phyloP scores from a whole-genome alignment of 2,888 invertebrate genomes.

The Acleris cristana region DNA sequence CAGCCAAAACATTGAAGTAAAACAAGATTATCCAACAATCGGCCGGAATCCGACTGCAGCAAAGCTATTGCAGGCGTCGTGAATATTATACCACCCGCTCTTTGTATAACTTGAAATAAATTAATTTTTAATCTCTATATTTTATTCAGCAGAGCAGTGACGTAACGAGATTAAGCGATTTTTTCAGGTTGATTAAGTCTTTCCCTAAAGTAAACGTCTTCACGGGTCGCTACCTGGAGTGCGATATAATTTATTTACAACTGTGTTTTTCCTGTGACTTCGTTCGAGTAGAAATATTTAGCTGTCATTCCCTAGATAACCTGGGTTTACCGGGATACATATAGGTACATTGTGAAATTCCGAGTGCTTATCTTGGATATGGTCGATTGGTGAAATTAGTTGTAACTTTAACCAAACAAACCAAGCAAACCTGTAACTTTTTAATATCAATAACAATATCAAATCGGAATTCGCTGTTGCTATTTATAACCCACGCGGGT shows the following conservation, averaged over 20 bases:
- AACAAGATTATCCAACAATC: constrained; percentile 5
- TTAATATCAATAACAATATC: too few species aligned
- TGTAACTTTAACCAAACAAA: too few species aligned
- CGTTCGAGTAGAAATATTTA: background rate
- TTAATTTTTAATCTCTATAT: background rate
- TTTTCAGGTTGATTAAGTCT: constrained; percentile 1
- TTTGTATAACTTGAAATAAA: constrained; percentile 1
- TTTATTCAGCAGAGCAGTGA: background rate
- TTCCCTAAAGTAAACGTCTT: background rate
- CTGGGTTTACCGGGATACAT: too few species aligned
- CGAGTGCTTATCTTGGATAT: too few species aligned
- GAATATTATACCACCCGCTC: background rate
- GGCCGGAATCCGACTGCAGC: constrained; percentile 24
- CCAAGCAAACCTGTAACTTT: too few species aligned
- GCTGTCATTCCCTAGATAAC: background rate
- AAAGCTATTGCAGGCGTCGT: constrained; percentile 2
- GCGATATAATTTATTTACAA: background rate
- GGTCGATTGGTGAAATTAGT: too few species aligned
- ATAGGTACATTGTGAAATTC: too few species aligned
- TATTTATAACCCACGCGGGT: too few species aligned
- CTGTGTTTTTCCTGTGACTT: background rate
- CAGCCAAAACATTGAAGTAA: constrained; percentile 8
- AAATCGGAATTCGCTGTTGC: too few species aligned
- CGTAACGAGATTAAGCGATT: background rate
- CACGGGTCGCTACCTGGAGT: background rate